Evolutionary conservation across 2,888 invertebrate genomes (phyloP).

Genomic region (Mayetiola destructor): DNA sequence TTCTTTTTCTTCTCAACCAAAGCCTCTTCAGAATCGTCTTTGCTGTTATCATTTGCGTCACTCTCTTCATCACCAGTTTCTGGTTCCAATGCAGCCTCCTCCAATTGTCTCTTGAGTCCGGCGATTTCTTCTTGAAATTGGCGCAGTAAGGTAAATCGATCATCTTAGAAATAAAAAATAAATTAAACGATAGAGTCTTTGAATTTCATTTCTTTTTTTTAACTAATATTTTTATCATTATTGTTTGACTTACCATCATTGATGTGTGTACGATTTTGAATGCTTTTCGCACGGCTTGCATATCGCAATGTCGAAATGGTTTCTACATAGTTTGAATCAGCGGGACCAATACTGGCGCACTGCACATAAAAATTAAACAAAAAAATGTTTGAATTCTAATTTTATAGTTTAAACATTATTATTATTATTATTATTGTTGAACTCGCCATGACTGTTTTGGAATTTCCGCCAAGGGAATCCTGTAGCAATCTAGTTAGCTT

Average conservation of each 20-base stretch:
- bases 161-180: too few species aligned
- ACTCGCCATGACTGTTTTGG: constrained; percentile 81
- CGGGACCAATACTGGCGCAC: constrained; percentile 96
- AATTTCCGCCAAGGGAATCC: constrained; percentile 94
- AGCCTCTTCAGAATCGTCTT: constrained; percentile 41
- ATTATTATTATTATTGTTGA: background rate
- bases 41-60: constrained; percentile 37
- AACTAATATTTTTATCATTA: too few species aligned
- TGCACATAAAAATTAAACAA: constrained; percentile 35
- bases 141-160: constrained; percentile 80
- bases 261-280: constrained; percentile 87
- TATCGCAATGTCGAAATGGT: constrained; percentile 92
- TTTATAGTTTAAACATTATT: background rate
- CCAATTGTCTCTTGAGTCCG: constrained; percentile 71
- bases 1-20: constrained; percentile 40
- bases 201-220: too few species aligned
- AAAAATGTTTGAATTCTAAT: background rate
- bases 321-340: constrained; percentile 91
- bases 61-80: constrained; percentile 27
- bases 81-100: constrained; percentile 44
- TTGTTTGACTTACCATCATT: constrained; percentile 89
- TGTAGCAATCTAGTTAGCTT: constrained; percentile 88
- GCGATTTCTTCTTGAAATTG: constrained; percentile 96
- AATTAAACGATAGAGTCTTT: too few species aligned
- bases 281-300: constrained; percentile 94